Percentiles rank a stretch among this genome's conserved stretches.
Evolutionary conservation across 2,888 invertebrate genomes (phyloP).

Genomic region (Glaucopsyche alexis): DNA sequence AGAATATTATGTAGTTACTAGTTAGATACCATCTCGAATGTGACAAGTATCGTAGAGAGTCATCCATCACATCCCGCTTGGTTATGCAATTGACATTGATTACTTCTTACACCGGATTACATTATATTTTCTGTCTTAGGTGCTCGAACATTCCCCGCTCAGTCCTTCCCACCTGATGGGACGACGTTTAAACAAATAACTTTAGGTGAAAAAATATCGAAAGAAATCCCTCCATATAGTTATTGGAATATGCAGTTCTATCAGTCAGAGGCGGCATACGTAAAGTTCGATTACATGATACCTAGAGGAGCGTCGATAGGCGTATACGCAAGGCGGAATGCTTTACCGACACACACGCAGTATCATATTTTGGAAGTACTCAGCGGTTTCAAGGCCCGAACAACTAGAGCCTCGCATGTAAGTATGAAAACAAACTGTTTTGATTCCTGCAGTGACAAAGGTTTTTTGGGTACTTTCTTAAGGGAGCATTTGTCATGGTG

Average conservation of each 20-base stretch:
- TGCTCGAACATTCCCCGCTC: slow-evolving; percentile 92
- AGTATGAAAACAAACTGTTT: slow-evolving; percentile 64
- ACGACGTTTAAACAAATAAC: slow-evolving; percentile 95
- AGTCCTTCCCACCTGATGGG: slow-evolving; percentile 95
- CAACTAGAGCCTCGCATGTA: slow-evolving; percentile 91
- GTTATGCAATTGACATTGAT: slow-evolving; percentile 29
- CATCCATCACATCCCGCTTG: slow-evolving; percentile 65
- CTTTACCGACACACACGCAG: slow-evolving; percentile 96
- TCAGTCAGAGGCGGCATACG: slow-evolving; percentile 95
- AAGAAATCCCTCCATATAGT: slow-evolving; percentile 95
- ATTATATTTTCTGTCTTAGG: slow-evolving; percentile 74
- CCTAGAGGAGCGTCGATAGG: slow-evolving; percentile 95
- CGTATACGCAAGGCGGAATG: slow-evolving; percentile 95
- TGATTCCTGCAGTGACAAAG: neutral
- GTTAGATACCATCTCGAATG: neutral
- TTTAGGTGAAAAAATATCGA: slow-evolving; percentile 91
- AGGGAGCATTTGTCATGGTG: too few relatives aligned
- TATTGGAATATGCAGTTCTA: slow-evolving; percentile 99
- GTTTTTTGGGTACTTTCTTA: too few relatives aligned
- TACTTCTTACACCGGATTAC: slow-evolving; percentile 20
- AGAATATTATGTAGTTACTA: neutral
- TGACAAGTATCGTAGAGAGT: neutral
- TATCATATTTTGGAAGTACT: slow-evolving; percentile 97
- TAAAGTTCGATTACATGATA: slow-evolving; percentile 96
- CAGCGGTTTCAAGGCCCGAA: slow-evolving; percentile 92